Evolutionary conservation across 2,797 vertebrate species (phyloP), one percentile per base, ranked within the genome.

Genomic region (Muscicapa comitata): DNA sequence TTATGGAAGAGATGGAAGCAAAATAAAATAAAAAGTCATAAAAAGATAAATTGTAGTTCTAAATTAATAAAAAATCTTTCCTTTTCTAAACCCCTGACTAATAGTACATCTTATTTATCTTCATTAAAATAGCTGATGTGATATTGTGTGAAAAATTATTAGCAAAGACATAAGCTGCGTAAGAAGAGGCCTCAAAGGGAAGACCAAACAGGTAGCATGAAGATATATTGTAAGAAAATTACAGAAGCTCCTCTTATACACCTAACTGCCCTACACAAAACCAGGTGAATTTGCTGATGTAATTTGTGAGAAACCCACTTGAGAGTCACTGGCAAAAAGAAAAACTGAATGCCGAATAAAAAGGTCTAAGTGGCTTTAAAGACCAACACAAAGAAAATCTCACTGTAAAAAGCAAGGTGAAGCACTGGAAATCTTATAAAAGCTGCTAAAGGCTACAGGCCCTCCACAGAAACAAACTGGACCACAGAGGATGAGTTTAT

Each of bases 281-380:
- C 0, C 9, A 48, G 25, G 10, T 13, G 9, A 83, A 70, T 50
- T 29, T n/a, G 6, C 2, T 63, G 5, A 23, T 33, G 9, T 16
- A 21, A n/a, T 67, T 90, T 86, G 9, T 45, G 43, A 37, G 7
- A 29, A 43, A 2, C 5, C 7, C 0, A 1, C 11, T 71, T 3
- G 6, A 42, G 78, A 75, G 37, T 51, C 4, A 7, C 11, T 33
- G 13, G 6, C 4, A 89, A 81, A 67, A 71, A 33, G 7, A 33
- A 62, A 66, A 43, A 0, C 19, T 35, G 2, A 3, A 8, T 20
- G 42, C 7, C 2, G 3, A 51, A n/a, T 10, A 18, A 40, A 87
- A 90, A 38, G 1, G 0, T 37, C 23, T 29, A 17, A 48, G 11
- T 53, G 67, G 3, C 4, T 87, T 89, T 78, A n/a, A 68, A 68